Conservation (phyloP, 2,888 invertebrate genomes). For the Melinaea marsaeus region DNA sequence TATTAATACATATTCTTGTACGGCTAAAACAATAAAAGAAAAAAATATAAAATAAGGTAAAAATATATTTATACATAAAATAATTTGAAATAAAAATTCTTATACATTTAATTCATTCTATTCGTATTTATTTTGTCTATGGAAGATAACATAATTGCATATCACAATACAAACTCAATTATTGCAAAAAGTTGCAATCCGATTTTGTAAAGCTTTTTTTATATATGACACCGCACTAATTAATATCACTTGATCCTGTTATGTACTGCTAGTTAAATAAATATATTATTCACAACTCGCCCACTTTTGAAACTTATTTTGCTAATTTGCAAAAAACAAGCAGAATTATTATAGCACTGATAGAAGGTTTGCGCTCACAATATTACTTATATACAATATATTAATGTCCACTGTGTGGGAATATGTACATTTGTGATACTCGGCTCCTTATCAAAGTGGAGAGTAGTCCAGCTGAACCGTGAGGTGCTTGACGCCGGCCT, state of each 20-base stretch:
- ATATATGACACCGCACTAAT: background rate
- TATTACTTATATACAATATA: constrained; percentile 31
- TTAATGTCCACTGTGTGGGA: constrained; percentile 21
- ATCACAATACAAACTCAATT: background rate
- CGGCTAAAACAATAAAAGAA: background rate
- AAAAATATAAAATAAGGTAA: background rate
- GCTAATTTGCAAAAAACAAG: background rate
- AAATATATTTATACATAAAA: constrained; percentile 5
- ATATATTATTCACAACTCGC: constrained; percentile 6
- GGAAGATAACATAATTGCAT: constrained; percentile 2
- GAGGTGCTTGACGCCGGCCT: constrained; percentile 93
- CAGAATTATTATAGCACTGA: constrained; percentile 2
- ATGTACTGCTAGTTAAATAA: constrained; percentile 4
- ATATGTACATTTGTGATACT: constrained; percentile 46
- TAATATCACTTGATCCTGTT: background rate
- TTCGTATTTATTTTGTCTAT: background rate
- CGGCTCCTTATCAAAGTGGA: constrained; percentile 67
- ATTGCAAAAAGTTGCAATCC: background rate
- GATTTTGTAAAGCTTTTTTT: constrained; percentile 1
- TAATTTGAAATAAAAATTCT: constrained; percentile 3
- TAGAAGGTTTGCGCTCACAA: constrained; percentile 23
- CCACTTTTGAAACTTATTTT: constrained; percentile 2
- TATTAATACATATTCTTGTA: background rate
- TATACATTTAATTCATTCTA: background rate
- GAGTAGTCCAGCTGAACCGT: constrained; percentile 96